phyloP scores from a whole-genome alignment of 1,140 invertebrate genomes.

The Temnothorax curvispinosus region DNA sequence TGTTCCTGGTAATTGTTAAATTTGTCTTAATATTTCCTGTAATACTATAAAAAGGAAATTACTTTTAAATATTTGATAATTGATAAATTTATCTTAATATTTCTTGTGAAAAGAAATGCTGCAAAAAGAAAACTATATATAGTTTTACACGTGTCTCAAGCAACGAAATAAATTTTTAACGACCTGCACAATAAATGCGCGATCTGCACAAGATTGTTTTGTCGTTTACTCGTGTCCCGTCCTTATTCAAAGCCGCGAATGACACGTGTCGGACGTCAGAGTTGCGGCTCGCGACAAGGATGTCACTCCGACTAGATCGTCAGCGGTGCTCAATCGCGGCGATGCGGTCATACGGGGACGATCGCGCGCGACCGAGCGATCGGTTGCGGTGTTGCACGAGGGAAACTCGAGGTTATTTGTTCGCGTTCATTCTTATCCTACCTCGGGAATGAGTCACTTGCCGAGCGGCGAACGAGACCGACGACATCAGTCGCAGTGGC shows the following conservation, averaged over 20 bases:
- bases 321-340: conserved; percentile 48
- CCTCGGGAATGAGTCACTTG: conserved; percentile 71
- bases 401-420: conserved; percentile 72
- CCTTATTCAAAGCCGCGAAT: conserved; percentile 53
- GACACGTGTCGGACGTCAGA: conserved; percentile 56
- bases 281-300: conserved; percentile 31
- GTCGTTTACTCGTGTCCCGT: conserved; percentile 43
- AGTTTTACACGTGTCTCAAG: background rate
- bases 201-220: conserved; percentile 31
- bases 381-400: background rate
- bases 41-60: background rate
- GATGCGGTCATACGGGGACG: background rate
- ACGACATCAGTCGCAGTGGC: conserved; percentile 65
- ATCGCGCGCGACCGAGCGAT: conserved; percentile 22
- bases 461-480: conserved; percentile 61
- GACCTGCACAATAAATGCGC: background rate
- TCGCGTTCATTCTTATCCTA: conserved; percentile 72
- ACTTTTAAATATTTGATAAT: background rate
- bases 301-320: conserved; percentile 52
- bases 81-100: background rate
- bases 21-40: background rate
- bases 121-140: background rate
- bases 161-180: conserved; percentile 5
- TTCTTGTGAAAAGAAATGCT: background rate
- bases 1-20: background rate